Percentiles rank a stretch among this genome's conserved stretches.
phyloP scores from a whole-genome alignment of 2,797 vertebrate genomes.

The Euphonia xanthogaster region DNA sequence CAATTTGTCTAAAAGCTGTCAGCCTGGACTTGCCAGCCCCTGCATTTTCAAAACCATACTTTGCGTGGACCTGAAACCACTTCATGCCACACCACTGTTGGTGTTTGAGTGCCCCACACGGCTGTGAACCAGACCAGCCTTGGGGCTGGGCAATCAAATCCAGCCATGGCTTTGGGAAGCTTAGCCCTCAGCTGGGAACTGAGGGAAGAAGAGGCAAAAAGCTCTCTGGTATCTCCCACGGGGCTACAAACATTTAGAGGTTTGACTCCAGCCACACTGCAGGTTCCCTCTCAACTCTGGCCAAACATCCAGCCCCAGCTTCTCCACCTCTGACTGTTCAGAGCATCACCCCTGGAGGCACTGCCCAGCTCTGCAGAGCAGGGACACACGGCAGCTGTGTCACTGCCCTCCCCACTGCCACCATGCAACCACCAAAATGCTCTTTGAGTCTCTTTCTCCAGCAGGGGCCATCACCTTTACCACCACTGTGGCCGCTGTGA shows the following conservation, averaged over 20 bases:
- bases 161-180: not conserved
- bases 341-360: not conserved
- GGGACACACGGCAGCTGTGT: not conserved
- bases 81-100: rapidly evolving
- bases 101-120: not conserved
- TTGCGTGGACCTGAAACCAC: not conserved
- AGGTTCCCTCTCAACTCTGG: not conserved
- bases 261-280: not conserved
- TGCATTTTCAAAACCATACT: not conserved
- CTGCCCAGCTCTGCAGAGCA: not conserved
- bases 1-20: constrained; percentile 28
- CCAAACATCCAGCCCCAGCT: not conserved
- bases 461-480: constrained; percentile 28
- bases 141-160: not conserved
- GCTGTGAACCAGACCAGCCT: not conserved
- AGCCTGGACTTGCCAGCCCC: not conserved
- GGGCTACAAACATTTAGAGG: not conserved
- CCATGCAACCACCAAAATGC: constrained; percentile 22
- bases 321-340: not conserved
- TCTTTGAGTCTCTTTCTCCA: constrained; percentile 24
- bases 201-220: not conserved
- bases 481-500: constrained; percentile 30
- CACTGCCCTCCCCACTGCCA: not conserved
- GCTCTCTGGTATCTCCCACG: not conserved
- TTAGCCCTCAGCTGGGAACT: not conserved